Conservation (phyloP, 2,797 vertebrate genomes). For the Siniperca scherzeri region DNA sequence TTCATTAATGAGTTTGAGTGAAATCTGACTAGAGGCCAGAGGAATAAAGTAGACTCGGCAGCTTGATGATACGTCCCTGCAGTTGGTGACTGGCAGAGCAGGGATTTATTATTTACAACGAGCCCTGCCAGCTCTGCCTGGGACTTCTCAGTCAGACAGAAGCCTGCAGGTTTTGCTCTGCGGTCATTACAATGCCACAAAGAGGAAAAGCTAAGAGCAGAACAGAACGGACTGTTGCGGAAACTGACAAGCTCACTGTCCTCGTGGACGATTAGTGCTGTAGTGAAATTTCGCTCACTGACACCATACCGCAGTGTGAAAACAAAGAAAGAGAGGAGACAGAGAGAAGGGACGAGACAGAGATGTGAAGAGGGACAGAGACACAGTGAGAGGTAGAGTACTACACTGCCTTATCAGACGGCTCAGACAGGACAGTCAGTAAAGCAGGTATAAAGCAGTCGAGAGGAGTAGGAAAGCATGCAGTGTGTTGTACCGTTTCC, state of each 20-base stretch:
- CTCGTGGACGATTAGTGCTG: conserved; percentile 55
- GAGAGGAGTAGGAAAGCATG: conserved; percentile 75
- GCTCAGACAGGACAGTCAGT: conserved; percentile 71
- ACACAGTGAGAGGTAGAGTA: conserved; percentile 65
- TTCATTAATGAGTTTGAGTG: conserved; percentile 72
- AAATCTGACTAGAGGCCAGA: conserved; percentile 54
- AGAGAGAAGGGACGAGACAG: conserved; percentile 54
- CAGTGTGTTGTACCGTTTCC: conserved; percentile 74
- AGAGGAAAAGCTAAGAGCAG: conserved; percentile 43
- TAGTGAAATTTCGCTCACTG: conserved; percentile 54
- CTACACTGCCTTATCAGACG: conserved; percentile 69
- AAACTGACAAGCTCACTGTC: conserved; percentile 54
- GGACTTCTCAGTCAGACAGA: conserved; percentile 61
- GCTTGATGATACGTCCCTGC: conserved; percentile 52
- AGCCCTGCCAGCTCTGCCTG: conserved; percentile 58
- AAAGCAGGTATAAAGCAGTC: conserved; percentile 72
- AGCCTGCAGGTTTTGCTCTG: conserved; percentile 69
- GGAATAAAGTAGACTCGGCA: conserved; percentile 54
- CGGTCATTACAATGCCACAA: conserved; percentile 60
- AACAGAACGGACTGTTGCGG: conserved; percentile 37
- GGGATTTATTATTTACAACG: conserved; percentile 71
- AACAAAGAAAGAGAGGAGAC: conserved; percentile 60
- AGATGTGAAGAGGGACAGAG: conserved; percentile 62
- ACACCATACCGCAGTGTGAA: conserved; percentile 73
- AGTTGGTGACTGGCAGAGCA: conserved; percentile 52